Evolutionary conservation across 2,888 invertebrate species (phyloP).

Genomic region (Scelioninae gen. 1): DNA sequence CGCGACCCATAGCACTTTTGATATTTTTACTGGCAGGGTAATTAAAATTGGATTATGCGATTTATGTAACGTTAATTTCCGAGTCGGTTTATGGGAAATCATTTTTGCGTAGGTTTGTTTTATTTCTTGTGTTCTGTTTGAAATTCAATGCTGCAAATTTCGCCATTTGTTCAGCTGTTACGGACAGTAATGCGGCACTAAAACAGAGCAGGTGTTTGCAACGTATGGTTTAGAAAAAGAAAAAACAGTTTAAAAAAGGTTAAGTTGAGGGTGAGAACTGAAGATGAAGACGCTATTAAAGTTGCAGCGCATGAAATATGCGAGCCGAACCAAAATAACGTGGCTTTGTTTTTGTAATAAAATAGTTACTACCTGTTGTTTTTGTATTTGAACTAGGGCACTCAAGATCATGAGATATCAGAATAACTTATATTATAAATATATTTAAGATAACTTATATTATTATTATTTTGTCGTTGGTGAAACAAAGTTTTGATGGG

Average conservation of each 20-base stretch:
- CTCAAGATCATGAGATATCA: too few relatives aligned
- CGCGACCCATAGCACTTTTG: neutral
- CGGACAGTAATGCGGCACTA: constrained; percentile 16
- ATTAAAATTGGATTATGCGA: constrained; percentile 40
- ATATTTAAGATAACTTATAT: too few relatives aligned
- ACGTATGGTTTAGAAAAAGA: constrained; percentile 11
- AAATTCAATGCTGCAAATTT: constrained; percentile 32
- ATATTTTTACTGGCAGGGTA: constrained; percentile 5
- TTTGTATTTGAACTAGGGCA: too few relatives aligned
- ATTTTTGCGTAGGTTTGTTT: constrained; percentile 30
- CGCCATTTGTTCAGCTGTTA: constrained; percentile 21
- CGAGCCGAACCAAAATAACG: neutral
- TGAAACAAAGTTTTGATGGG: too few relatives aligned
- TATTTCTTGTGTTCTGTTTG: neutral
- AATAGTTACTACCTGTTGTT: constrained; percentile 80
- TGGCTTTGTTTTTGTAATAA: constrained; percentile 2
- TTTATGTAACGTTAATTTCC: constrained; percentile 37
- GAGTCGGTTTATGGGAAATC: constrained; percentile 16
- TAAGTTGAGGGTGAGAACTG: neutral
- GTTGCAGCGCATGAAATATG: neutral
- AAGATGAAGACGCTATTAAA: constrained; percentile 1
- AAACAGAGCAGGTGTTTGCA: constrained; percentile 20
- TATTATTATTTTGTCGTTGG: too few relatives aligned
- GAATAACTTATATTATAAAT: too few relatives aligned
- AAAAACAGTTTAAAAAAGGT: constrained; percentile 1